phyloP scores from a whole-genome alignment of 2,113 vertebrate species.

The Oncorhynchus keta region DNA sequence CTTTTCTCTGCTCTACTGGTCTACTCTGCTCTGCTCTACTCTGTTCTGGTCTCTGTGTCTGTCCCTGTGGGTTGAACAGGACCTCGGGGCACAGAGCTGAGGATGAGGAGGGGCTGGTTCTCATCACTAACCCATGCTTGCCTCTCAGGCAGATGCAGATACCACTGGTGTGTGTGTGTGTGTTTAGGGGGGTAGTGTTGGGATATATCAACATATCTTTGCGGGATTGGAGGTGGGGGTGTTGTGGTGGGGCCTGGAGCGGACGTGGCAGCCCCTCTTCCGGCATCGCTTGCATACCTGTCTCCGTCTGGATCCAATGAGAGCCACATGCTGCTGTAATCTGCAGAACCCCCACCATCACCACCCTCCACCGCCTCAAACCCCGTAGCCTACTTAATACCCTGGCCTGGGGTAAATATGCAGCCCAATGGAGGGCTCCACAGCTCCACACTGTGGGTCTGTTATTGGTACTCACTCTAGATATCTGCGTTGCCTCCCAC shows the following conservation, averaged over 20 bases:
- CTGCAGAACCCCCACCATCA: not conserved
- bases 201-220: not conserved
- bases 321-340: slow-evolving; percentile 37
- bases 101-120: not conserved
- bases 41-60: too few species aligned
- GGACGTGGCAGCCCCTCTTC: slow-evolving; percentile 33
- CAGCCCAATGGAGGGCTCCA: not conserved
- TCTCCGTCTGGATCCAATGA: slow-evolving; percentile 42
- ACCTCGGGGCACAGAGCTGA: not conserved
- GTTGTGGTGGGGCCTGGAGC: slow-evolving; percentile 7
- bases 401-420: not conserved
- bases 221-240: not conserved
- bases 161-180: not conserved
- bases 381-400: slow-evolving; percentile 5
- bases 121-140: not conserved
- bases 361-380: not conserved
- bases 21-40: not conserved
- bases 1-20: too few species aligned
- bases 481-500: too few species aligned
- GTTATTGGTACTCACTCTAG: not conserved
- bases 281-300: slow-evolving; percentile 29
- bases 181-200: not conserved
- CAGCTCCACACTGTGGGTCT: slow-evolving; percentile 2
- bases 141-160: slow-evolving; percentile 1
- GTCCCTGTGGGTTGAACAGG: not conserved